Evolutionary conservation across 2,888 invertebrate species (phyloP), one percentile per base, ranked within the genome.

Genomic region (Drosophila cracens): DNA sequence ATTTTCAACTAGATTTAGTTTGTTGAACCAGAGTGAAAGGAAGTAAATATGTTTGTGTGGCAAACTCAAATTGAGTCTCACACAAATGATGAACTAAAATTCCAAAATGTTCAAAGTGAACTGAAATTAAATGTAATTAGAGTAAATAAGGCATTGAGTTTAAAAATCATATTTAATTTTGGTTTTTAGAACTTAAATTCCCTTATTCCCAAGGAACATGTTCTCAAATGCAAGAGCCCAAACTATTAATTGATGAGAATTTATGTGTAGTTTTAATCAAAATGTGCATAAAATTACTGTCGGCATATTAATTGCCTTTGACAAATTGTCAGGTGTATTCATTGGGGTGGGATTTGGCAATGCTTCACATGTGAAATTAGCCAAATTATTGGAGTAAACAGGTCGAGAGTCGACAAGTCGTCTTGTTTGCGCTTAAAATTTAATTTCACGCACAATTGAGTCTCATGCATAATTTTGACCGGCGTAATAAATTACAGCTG

Each of bases 401-500:
- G 82, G 60, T 70, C 40, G 29, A 40, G 29, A 29, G 51, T 31
- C 51, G 51, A 31, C 49, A 27, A 49, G 31, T 79, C 85, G 73
- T 70, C 83, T 80, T 90, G 89, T 86, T 90, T 87, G 83, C 90
- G 89, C 82, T 90, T 88, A 82, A 91, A 90, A 90, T 90, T 90
- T 91, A 90, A 90, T 90, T 90, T 91, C 86, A 90, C 83, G 84
- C 89, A 89, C 89, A 90, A 90, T 91, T 90, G 89, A 84, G 84
- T 83, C 74, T 70, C 86, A 83, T 87, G 89, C 89, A 89, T 87
- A 91, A 90, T 91, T 90, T 82, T 79, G 84, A 82, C 76, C 79
- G 82, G 76, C 73, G 90, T 87, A 88, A 90, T 90, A 90, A 91
- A 90, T 91, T 91, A 91, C 89, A 82, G 80, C 76, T 75, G 82